Conservation (phyloP, 1,140 invertebrate genomes). For the Drosophila insularis region DNA sequence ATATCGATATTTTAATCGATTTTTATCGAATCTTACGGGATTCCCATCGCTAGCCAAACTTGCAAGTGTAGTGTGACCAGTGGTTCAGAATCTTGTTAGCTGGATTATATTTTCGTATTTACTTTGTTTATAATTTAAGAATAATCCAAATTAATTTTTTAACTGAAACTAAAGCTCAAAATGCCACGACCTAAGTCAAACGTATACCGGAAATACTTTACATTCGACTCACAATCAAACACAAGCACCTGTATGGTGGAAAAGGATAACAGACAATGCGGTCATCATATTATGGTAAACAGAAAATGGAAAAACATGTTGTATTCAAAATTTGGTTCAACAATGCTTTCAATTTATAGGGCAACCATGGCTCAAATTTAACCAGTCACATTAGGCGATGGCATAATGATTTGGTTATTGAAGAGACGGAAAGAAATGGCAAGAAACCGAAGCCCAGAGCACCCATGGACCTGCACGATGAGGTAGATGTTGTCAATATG, state of each 20-base stretch:
- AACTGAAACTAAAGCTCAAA: background rate
- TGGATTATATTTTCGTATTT: background rate
- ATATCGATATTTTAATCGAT: too few relatives aligned
- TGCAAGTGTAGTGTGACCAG: background rate
- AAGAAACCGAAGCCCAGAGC: background rate
- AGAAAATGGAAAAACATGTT: background rate
- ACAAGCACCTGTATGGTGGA: slow-evolving; percentile 1
- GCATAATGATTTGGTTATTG: background rate
- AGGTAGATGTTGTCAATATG: slow-evolving; percentile 5
- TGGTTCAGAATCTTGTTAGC: background rate
- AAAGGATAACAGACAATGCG: slow-evolving; percentile 2
- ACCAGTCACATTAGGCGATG: background rate
- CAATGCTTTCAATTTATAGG: background rate
- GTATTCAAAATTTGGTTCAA: too few relatives aligned
- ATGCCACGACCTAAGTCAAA: slow-evolving; percentile 1
- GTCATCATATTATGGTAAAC: slow-evolving; percentile 5
- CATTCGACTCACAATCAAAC: background rate
- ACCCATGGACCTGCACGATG: background rate
- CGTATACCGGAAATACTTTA: slow-evolving; percentile 5
- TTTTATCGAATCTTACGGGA: too few relatives aligned
- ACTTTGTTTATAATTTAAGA: background rate
- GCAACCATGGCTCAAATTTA: slow-evolving; percentile 1
- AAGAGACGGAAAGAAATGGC: background rate
- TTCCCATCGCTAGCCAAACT: too few relatives aligned
- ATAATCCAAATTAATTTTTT: background rate